A percentile compares a stretch with the other conserved stretches of the same genome.
Evolutionary conservation across 2,113 vertebrate species (phyloP).

Genomic region (Desmodus rotundus): DNA sequence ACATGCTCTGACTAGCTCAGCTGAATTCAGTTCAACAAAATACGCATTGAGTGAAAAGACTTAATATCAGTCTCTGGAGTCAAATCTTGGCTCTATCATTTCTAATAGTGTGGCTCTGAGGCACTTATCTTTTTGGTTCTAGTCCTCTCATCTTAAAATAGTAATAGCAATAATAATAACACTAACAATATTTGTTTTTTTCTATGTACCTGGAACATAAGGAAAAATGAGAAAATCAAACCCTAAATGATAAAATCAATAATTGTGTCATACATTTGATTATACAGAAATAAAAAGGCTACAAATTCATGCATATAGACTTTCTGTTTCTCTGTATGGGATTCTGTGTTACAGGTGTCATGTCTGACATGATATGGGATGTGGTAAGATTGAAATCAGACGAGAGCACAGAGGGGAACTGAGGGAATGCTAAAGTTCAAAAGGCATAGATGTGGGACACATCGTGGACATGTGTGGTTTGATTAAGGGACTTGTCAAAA

Average conservation of each 20-base stretch:
- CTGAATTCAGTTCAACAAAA: neutral
- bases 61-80: neutral
- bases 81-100: neutral
- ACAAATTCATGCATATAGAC: neutral
- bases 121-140: neutral
- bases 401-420: neutral
- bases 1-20: neutral
- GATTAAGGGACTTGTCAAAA: neutral
- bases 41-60: neutral
- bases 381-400: neutral
- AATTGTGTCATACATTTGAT: neutral
- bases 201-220: neutral
- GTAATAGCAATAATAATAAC: neutral
- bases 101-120: neutral
- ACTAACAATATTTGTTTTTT: neutral
- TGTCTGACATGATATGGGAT: neutral
- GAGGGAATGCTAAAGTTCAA: neutral
- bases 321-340: neutral
- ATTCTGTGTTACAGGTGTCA: neutral
- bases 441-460: neutral
- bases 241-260: neutral
- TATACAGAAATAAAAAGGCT: neutral
- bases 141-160: neutral
- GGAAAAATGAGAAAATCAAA: neutral
- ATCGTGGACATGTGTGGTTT: neutral